Evolutionary conservation across 1,140 invertebrate genomes (phyloP).

Genomic region (Harpegnathos saltator): DNA sequence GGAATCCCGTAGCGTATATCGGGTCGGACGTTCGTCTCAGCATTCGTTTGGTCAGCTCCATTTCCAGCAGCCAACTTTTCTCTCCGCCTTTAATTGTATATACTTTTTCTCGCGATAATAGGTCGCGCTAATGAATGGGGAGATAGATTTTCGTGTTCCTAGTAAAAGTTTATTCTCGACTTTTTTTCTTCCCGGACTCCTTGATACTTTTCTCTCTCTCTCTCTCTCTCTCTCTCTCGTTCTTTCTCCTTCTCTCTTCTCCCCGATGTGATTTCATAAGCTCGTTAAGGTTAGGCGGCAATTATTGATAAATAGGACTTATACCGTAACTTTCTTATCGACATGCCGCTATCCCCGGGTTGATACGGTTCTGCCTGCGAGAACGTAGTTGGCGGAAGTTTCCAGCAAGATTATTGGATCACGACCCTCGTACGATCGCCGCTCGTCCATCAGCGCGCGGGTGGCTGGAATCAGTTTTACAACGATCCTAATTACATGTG

Average conservation of each 20-base stretch:
- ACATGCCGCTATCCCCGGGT: background rate
- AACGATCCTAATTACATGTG: background rate
- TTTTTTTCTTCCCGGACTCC: background rate
- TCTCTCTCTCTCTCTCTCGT: no score
- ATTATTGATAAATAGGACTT: slow-evolving; percentile 25
- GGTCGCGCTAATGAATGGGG: background rate
- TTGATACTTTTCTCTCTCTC: background rate
- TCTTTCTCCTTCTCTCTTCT: no score
- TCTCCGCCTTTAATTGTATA: no score
- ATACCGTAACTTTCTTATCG: slow-evolving; percentile 10
- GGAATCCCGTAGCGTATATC: no score
- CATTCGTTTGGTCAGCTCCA: background rate
- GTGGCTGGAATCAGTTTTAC: background rate
- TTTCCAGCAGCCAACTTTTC: background rate
- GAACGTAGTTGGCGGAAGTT: slow-evolving; percentile 16
- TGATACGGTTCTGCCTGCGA: background rate
- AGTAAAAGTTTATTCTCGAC: slow-evolving; percentile 20
- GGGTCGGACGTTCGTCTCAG: no score
- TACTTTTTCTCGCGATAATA: background rate
- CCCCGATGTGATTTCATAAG: slow-evolving; percentile 1
- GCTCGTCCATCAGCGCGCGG: background rate
- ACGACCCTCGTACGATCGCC: background rate
- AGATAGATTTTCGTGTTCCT: background rate
- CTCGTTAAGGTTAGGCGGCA: background rate
- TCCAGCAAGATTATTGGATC: background rate